phyloP scores from a whole-genome alignment of 2,888 invertebrate species.

The Eurois occulta region DNA sequence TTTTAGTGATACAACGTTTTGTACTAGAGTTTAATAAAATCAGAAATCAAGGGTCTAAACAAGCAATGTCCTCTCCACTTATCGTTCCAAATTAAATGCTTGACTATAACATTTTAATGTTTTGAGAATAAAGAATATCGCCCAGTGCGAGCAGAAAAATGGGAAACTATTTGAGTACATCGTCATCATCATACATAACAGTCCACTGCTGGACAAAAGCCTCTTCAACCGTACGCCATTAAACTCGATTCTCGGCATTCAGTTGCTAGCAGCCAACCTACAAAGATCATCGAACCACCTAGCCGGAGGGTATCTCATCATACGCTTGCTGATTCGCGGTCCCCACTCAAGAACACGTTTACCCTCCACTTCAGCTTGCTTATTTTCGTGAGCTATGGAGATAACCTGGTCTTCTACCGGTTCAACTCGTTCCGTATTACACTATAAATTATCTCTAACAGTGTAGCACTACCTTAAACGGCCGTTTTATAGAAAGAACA shows the following conservation, averaged over 20 bases:
- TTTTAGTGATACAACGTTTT: background rate
- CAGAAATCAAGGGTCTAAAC: constrained; percentile 49
- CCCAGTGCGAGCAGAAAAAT: constrained; percentile 27
- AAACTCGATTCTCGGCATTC: background rate
- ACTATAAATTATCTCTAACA: constrained; percentile 40
- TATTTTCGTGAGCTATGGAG: background rate
- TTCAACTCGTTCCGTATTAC: background rate
- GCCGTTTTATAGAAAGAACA: constrained; percentile 52
- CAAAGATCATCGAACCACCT: background rate
- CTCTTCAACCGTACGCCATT: background rate
- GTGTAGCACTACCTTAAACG: constrained; percentile 12
- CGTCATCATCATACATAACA: background rate
- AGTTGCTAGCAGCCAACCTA: background rate
- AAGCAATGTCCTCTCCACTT: constrained; percentile 53
- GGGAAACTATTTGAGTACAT: background rate
- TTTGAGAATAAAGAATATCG: background rate
- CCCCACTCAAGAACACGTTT: background rate
- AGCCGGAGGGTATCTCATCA: background rate
- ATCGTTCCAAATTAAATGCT: constrained; percentile 62
- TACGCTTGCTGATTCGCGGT: background rate
- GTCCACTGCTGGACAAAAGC: background rate
- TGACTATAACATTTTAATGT: constrained; percentile 64
- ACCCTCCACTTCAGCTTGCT: background rate
- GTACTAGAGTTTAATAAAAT: constrained; percentile 41
- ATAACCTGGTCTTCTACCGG: background rate